Evolutionary conservation across 2,888 invertebrate genomes (phyloP), one percentile per base, ranked within the genome.

Genomic region (Hyposoter dolosus): DNA sequence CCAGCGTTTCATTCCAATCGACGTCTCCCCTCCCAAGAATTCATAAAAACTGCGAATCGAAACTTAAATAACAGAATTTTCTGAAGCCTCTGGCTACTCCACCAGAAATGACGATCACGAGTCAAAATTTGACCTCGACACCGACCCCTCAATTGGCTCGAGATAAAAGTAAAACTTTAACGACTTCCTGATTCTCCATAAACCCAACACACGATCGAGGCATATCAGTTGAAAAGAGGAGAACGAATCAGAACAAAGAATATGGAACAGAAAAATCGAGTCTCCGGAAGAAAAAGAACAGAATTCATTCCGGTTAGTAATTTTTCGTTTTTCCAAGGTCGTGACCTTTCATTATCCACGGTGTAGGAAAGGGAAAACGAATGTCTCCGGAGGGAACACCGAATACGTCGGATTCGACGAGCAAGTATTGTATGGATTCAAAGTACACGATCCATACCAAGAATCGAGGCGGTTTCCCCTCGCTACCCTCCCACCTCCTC

Each of bases 111-210:
- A 2, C 6, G 15, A 43, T 4, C 66, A 19, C 10, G 43, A 9
- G 6, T 45, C 45, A 7, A 43, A 45, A 47, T 45, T 69, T 10
- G 45, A 69, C 68, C 68, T 69, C 45, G 28, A 28, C 53, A 10
- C 56, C 56, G 12, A 17, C 0, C 15, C 17, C 17, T 47, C 47
- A 47, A 47, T 47, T 17, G 17, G 17, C 17, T 47, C 47, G 17
- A n/a, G n/a, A 56, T 10, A 56, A 19, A 23, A 56, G 23, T 23
- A 56, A 56, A 12, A 10, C 9, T 66, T 28, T 19, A 10, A 28
- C 12, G 60, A 75, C 60, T 69, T 79, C 78, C 69, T 45, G 56
- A n/a, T 45, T 79, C 63, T 10, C 80, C 43, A 35, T 80, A 72
- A 78, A 40, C 19, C 66, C 23, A 50, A 32, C 32, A 1, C 10